Base-by-base conservation (phyloP, 2,113 vertebrate species). In the Todiramphus chloris region DNA sequence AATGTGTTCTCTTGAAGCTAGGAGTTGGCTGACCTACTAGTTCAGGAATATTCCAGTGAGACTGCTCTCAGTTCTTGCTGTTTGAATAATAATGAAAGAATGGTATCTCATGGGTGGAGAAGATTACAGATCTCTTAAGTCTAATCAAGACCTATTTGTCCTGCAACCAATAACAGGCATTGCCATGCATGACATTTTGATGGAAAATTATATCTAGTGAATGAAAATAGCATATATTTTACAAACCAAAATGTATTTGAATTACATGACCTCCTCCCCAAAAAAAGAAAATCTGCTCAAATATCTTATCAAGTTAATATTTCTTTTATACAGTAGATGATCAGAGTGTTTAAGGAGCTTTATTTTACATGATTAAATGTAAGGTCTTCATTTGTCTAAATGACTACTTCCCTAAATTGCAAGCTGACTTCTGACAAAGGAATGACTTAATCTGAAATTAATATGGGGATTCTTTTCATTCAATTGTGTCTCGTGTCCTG, bases 231-330 rank as follows among this genome's bases (percentile, higher is more conserved):
- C 2, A 10, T 30, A 6, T 20, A 17, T 79, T 72, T 85, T 76
- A 60, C 16, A 73, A 89, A 31, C 0, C 0, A 77, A 56, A 43
- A 11, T 35, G 1, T 28, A 48, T 87, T 93, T 78, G 7, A 11
- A 17, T 50, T 87, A 56, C 11, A 37, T 37, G 37, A 37, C 1
- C 10, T 1, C 15, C 43, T 2, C 11, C 1, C 6, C 8, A 5
- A 50, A 25, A 43, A 25, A 44, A 50, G 25, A 9, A 11, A 23
- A 16, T 4, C 10, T 67, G 3, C 7, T 10, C 23, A 20, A 86
- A 58, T 39, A 79, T 13, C 4, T 58, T n/a, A 69, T 10, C 2
- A 68, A 35, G 13, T 30, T 30, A 33, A 16, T 28, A n/a, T 48
- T n/a, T 33, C 17, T 59, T 51, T 33, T 30, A 66, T 24, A 1